Base-by-base conservation (phyloP, 2,797 vertebrate species). In the Danio albolineatus region DNA sequence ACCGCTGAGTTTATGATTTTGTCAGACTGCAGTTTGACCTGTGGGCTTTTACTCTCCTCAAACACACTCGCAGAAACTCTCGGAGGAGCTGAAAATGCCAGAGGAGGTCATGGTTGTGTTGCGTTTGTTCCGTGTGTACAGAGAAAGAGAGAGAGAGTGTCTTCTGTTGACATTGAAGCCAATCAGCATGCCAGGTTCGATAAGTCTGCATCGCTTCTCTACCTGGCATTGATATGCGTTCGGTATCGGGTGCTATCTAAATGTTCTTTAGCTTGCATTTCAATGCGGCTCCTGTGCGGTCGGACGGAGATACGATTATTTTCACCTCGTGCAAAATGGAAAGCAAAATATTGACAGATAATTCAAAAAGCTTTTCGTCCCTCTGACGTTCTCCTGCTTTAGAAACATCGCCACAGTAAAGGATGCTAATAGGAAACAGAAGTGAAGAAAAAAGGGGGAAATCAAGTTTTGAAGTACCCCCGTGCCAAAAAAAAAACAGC, bases 101-200 rank as follows among this genome's bases (percentile, higher is more conserved):
- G 76, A 59, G 85, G 79, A 60, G 83, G 83, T 81, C 83, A 62
- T 69, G 72, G 71, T 73, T 61, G 72, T 70, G 44, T 78, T 28
- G 4, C 10, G 19, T 61, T 73, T 66, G 80, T 87, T 86, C 87
- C 80, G 36, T 78, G 85, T 90, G 85, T 78, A 66, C 12, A 53
- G 82, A 73, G 17, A 76, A 73, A 86, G 80, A 85, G 85, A 65
- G 54, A 59, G 78, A 83, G 73, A 67, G 67, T 70, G 36, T 78
- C 74, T 79, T 85, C 64, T 81, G 84, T 86, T 89, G 89, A 90
- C 73, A 86, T 73, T 49, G 72, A 84, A 90, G 79, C 76, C 78
- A 85, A 84, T 89, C 88, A 86, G 80, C 82, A 84, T 80, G 85
- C 87, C 88, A 87, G 90, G 88, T 91, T 92, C 87, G 91, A 90